phyloP scores from a whole-genome alignment of 2,888 invertebrate genomes.

The Liposcelis brunnea region DNA sequence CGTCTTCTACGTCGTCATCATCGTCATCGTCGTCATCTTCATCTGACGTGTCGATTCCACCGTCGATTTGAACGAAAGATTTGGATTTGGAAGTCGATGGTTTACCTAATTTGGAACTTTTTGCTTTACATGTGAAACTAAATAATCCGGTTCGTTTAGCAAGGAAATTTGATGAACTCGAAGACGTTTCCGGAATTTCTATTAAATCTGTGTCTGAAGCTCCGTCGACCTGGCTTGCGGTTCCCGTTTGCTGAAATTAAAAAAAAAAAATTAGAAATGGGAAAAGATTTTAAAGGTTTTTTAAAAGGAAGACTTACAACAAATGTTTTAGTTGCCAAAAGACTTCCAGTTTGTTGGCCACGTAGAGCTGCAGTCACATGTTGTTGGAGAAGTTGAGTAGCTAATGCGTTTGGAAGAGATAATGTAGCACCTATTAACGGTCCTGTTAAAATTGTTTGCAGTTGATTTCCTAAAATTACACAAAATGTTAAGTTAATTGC shows the following conservation, averaged over 20 bases:
- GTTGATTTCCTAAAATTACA: constrained; percentile 38
- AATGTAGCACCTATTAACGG: constrained; percentile 81
- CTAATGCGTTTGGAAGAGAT: constrained; percentile 64
- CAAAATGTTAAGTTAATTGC: neutral
- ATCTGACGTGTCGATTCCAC: constrained; percentile 29
- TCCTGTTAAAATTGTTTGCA: constrained; percentile 59
- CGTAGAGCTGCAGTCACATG: constrained; percentile 68
- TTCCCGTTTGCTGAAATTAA: too few species aligned
- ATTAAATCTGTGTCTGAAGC: neutral
- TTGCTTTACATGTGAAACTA: constrained; percentile 7
- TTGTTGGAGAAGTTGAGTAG: constrained; percentile 69
- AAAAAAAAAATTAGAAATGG: constrained; percentile 2
- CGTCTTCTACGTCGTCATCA: constrained; percentile 52
- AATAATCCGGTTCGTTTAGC: constrained; percentile 4
- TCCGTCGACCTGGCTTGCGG: neutral
- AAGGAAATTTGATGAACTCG: neutral
- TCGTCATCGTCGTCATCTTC: constrained; percentile 34
- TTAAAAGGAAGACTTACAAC: neutral
- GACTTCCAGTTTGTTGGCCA: constrained; percentile 29
- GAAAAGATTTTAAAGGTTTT: constrained; percentile 1
- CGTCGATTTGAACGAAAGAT: constrained; percentile 16
- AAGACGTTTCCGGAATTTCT: neutral
- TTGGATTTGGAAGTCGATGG: neutral
- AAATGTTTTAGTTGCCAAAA: neutral
- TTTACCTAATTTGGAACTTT: constrained; percentile 6